Evolutionary conservation across 2,113 vertebrate species (phyloP).

Genomic region (Peucedramus taeniatus): DNA sequence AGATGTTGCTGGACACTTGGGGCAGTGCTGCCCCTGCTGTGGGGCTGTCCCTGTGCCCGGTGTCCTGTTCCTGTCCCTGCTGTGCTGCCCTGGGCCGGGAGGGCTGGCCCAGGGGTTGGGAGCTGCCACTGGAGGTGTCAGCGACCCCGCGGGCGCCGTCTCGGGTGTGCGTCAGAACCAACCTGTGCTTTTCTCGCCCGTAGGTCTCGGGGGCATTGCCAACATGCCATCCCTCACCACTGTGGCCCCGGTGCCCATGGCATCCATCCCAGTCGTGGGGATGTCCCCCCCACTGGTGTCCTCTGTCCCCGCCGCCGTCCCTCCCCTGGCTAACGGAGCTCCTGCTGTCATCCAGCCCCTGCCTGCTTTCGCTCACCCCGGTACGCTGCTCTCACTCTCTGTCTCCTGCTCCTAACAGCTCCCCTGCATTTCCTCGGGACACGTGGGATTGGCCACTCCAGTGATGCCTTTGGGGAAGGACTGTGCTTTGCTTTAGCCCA

Average conservation of each 20-base stretch:
- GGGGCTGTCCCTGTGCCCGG: neutral
- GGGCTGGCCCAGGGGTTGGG: neutral
- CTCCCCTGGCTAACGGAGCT: slow-evolving; percentile 89
- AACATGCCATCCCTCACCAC: slow-evolving; percentile 78
- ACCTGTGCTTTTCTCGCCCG: slow-evolving; percentile 8
- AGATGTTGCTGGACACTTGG: neutral
- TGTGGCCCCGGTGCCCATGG: slow-evolving; percentile 88
- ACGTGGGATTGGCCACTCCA: neutral
- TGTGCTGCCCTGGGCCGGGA: neutral
- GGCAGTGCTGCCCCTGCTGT: neutral
- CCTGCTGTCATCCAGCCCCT: slow-evolving; percentile 89
- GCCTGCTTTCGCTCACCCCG: slow-evolving; percentile 87
- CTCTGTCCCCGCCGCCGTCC: slow-evolving; percentile 82
- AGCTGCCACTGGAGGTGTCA: neutral
- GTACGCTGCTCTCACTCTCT: slow-evolving; percentile 69
- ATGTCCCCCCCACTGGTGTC: slow-evolving; percentile 92
- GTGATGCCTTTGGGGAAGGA: neutral
- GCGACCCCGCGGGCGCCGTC: neutral
- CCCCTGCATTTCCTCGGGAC: neutral
- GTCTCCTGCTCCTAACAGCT: slow-evolving; percentile 25
- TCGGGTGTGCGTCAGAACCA: neutral
- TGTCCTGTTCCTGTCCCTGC: neutral
- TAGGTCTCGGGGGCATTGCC: slow-evolving; percentile 85
- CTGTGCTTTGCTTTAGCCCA: neutral
- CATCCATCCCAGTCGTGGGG: slow-evolving; percentile 87